Evolutionary conservation across 2,888 invertebrate genomes (phyloP), one percentile per base, ranked within the genome.

Genomic region (Scelioninae gen. 1): DNA sequence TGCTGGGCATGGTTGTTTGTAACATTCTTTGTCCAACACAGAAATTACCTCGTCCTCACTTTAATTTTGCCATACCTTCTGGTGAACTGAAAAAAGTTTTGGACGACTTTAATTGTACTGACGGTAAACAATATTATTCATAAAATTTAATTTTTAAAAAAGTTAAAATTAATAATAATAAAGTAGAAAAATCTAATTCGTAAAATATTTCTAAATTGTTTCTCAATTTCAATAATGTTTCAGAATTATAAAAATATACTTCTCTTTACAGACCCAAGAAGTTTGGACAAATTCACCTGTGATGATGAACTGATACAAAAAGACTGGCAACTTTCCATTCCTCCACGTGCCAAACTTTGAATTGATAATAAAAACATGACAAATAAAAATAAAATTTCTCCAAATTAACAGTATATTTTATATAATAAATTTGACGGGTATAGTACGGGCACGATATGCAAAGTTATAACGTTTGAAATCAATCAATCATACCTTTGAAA

Each of bases 51-150:
- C 94, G 94, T 89, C 94, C 95, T 0, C 93, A 93, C 88, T 92
- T 95, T 87, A 95, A 95, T 88, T 94, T 95, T 94, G 94, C 94
- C 1, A 93, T 95, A 32, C 95, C 95, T 0, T 91, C 92, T n/a
- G 85, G 88, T 0, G 93, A 93, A 4, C 93, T 94, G 84, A 89
- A 88, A 32, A 84, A 87, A 0, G 88, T 93, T 0, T 85, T 95
- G 23, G 85, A 89, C 1, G 89, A 93, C 51, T 94, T 93, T 84
- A 90, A 94, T 23, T 77, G 85, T 8, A 93, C 94, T 34, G 93
- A 93, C 91, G 93, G 94, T 94, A 71, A 78, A 10, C 55, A 10
- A 38, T n/a, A n/a, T n/a, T n/a, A n/a, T n/a, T n/a, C n/a, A n/a
- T n/a, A n/a, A n/a, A n/a, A n/a, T n/a, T n/a, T n/a, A n/a, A n/a